Base-by-base conservation (phyloP, 2,888 invertebrate species). In the Eristalis arbustorum region DNA sequence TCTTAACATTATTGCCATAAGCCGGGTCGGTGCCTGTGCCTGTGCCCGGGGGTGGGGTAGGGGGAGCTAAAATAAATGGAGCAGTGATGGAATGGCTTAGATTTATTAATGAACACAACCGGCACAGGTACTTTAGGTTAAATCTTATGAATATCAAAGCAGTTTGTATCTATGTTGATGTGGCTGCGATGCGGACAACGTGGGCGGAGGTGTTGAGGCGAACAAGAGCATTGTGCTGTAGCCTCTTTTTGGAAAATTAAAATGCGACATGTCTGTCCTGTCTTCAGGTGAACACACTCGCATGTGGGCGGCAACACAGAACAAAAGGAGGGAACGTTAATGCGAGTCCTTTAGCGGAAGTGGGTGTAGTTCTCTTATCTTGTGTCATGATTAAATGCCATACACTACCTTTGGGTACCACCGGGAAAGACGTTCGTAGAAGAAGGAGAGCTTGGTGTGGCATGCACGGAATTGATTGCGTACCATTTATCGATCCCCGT, bases 81-180 rank as follows among this genome's bases (percentile, higher is more conserved):
- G 68, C 80, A 80, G 73, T 74, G 80, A 85, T 81, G 81, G 69
- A 81, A 81, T 74, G 49, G 81, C 77, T 75, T 81, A 49, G 77
- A 85, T 81, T 77, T 77, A 85, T 85, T 85, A 85, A 85, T 81
- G 81, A 81, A 81, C 73, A 73, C 73, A 81, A 69, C 18, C 49
- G 49, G 18, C 8, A 18, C 76, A 3, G 63, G n/a, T n/a, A 14
- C 68, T 80, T 81, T 73, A 77, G 66, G 77, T 73, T 81, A 77
- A 81, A 76, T 81, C 85, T 81, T 76, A 81, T 85, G 73, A 85
- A 81, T 85, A 73, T 77, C 81, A 80, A 80, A 84, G 76, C 67
- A 68, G 49, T 72, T 31, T 76, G 62, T 63, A 84, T 79, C 71
- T 84, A 80, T 49, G 49, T 8, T 49, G 49, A 49, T 49, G 2